Evolutionary conservation across 2,888 invertebrate genomes (phyloP).

Genomic region (Schizotus pectinicornis): DNA sequence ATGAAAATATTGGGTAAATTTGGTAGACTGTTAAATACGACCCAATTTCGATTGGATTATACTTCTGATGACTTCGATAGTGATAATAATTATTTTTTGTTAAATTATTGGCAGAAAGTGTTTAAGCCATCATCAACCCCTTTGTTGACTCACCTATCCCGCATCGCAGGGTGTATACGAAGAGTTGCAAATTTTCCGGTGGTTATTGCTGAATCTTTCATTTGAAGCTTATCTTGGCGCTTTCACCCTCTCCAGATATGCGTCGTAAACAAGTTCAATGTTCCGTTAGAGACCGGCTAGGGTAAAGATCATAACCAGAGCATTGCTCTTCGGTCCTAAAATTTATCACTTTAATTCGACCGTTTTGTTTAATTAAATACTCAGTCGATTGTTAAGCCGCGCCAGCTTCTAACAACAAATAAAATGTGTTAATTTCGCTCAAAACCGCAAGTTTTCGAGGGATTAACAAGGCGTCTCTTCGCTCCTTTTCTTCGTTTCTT

Average conservation of each 20-base stretch:
- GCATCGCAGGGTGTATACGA: too few species aligned
- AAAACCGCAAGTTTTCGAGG: constrained; percentile 3
- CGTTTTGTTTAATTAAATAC: constrained; percentile 11
- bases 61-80: too few species aligned
- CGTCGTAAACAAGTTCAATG: constrained; percentile 6
- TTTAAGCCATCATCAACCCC: too few species aligned
- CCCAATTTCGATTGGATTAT: too few species aligned
- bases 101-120: too few species aligned
- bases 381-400: constrained; percentile 1
- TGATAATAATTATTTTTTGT: too few species aligned
- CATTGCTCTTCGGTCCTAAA: background rate
- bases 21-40: too few species aligned
- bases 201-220: too few species aligned
- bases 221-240: too few species aligned
- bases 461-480: constrained; percentile 3
- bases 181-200: too few species aligned
- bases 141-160: too few species aligned
- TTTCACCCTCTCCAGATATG: background rate
- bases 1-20: too few species aligned
- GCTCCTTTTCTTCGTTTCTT: background rate
- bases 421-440: constrained; percentile 8
- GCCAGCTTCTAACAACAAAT: constrained; percentile 1
- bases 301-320: background rate
- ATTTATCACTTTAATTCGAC: constrained; percentile 1
- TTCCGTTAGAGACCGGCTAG: background rate